Conservation (phyloP, 2,113 vertebrate genomes). For the Syngnathus scovelli region DNA sequence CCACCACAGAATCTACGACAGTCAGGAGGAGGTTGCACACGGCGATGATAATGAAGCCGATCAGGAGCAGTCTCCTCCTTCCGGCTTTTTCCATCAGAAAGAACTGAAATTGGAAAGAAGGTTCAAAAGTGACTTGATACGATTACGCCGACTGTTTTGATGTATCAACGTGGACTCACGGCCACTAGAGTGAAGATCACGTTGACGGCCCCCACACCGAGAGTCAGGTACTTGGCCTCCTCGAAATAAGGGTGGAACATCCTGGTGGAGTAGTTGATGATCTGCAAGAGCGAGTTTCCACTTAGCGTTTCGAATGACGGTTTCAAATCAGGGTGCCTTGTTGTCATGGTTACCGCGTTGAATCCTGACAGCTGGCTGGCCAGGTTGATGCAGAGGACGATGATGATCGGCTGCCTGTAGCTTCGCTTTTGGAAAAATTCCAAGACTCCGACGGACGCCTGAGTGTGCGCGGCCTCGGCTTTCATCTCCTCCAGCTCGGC, state of each 20-base stretch:
- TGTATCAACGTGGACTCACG: conserved; percentile 37
- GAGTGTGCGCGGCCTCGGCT: conserved; percentile 57
- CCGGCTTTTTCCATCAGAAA: conserved; percentile 63
- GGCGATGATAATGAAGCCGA: conserved; percentile 56
- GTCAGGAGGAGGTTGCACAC: conserved; percentile 69
- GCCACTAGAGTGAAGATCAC: conserved; percentile 66
- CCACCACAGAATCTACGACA: conserved; percentile 65
- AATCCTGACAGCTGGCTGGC: conserved; percentile 66
- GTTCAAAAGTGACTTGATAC: neutral
- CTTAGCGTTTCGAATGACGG: neutral
- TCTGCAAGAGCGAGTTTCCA: conserved; percentile 35
- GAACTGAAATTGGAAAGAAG: conserved; percentile 45
- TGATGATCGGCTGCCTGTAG: conserved; percentile 61
- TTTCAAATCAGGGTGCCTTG: neutral
- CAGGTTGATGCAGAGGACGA: conserved; percentile 60
- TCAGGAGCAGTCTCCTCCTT: conserved; percentile 58
- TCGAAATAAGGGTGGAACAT: conserved; percentile 62
- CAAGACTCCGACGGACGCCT: conserved; percentile 52
- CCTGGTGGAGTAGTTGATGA: conserved; percentile 72
- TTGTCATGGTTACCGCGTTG: conserved; percentile 52
- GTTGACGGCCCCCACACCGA: conserved; percentile 61
- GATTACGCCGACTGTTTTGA: neutral
- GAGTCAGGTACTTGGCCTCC: conserved; percentile 61
- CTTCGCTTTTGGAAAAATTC: conserved; percentile 64
- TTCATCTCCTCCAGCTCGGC: conserved; percentile 66